Percentiles rank a stretch among this genome's conserved stretches.
Evolutionary conservation across 1,140 invertebrate species (phyloP).

Genomic region (Neodiprion fabricii): DNA sequence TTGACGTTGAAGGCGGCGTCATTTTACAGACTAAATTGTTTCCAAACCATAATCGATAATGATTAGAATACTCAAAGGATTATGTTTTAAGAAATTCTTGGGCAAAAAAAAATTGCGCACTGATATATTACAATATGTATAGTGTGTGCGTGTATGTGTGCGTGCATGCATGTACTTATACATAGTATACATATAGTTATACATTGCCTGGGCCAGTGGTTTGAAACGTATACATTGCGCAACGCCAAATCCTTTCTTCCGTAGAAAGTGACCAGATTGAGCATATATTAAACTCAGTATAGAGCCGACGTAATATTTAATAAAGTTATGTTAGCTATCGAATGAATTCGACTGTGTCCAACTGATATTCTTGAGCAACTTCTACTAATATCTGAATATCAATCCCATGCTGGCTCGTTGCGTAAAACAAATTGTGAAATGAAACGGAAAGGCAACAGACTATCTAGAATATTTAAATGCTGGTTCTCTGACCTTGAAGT

Average conservation of each 20-base stretch:
- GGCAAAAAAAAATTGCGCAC: too few relatives aligned
- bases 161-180: too few relatives aligned
- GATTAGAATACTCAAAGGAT: too few relatives aligned
- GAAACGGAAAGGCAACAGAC: not conserved
- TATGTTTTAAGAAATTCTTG: too few relatives aligned
- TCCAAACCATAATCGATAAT: too few relatives aligned
- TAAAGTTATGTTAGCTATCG: not conserved
- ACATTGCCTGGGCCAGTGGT: not conserved
- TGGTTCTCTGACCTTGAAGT: not conserved
- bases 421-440: not conserved
- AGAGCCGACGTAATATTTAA: not conserved
- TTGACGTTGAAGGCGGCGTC: too few relatives aligned
- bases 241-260: not conserved
- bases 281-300: not conserved
- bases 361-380: not conserved
- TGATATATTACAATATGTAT: too few relatives aligned
- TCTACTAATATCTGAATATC: too few relatives aligned
- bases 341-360: not conserved
- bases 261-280: slow-evolving; percentile 1
- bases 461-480: not conserved
- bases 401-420: too few relatives aligned
- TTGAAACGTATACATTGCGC: not conserved
- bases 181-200: too few relatives aligned
- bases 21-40: too few relatives aligned
- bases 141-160: too few relatives aligned